These are phyloP conservation scores for Natator depressus DNA, from an alignment of 2,113 vertebrate species.

Conservation along the genomic window DNA sequence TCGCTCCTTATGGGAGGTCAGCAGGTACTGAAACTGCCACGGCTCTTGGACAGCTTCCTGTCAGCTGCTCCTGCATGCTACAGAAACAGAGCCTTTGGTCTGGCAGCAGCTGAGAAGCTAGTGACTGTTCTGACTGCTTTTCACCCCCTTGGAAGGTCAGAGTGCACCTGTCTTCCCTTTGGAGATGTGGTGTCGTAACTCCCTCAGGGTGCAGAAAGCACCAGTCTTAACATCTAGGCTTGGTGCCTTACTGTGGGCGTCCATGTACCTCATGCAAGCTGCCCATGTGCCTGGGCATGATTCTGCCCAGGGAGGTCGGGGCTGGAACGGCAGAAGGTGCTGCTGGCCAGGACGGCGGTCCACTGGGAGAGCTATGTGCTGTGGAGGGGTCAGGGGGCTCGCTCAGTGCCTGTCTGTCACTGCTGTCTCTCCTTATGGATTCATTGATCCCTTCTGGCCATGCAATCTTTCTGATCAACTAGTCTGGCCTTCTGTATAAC, in stretches of 20 bases:
- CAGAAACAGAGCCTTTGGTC: conserved; percentile 5
- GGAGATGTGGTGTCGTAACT: background rate
- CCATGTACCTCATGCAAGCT: background rate
- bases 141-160: background rate
- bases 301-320: background rate
- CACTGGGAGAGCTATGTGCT: background rate
- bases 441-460: too few relatives aligned
- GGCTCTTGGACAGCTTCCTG: conserved; percentile 42
- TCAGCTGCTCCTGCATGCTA: conserved; percentile 8
- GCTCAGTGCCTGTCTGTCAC: background rate
- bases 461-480: background rate
- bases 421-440: background rate
- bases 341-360: background rate
- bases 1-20: fast-evolving
- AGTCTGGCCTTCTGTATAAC: background rate
- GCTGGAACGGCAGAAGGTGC: background rate
- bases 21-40: fast-evolving
- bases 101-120: background rate
- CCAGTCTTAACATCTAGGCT: background rate
- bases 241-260: background rate
- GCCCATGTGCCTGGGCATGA: background rate
- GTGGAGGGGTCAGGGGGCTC: too few relatives aligned
- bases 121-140: fast-evolving
- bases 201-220: background rate
- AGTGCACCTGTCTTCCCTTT: background rate